phyloP scores from a whole-genome alignment of 1,140 invertebrate genomes.

The Neodiprion pinetum region DNA sequence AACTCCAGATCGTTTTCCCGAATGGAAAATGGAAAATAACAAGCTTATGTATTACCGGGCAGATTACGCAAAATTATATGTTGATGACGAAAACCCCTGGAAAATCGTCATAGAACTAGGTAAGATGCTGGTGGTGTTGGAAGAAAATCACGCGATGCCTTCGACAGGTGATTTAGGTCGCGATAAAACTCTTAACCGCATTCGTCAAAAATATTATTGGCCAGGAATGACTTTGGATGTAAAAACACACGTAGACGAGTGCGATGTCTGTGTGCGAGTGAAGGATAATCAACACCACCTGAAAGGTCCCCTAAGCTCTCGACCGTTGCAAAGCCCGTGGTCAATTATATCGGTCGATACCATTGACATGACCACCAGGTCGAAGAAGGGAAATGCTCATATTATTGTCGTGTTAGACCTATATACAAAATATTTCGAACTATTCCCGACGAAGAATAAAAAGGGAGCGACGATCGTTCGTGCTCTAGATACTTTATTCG shows the following conservation, averaged over 20 bases:
- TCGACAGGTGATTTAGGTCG: slow-evolving; percentile 16
- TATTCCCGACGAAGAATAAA: slow-evolving; percentile 14
- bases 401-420: slow-evolving; percentile 24
- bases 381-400: slow-evolving; percentile 20
- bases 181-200: not conserved
- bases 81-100: slow-evolving; percentile 25
- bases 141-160: slow-evolving; percentile 18
- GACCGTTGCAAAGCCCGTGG: slow-evolving; percentile 10
- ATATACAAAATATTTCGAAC: slow-evolving; percentile 25
- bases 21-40: slow-evolving; percentile 18
- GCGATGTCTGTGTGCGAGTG: slow-evolving; percentile 14
- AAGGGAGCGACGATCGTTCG: slow-evolving; percentile 17
- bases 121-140: not conserved
- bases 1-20: slow-evolving; percentile 19
- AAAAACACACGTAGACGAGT: slow-evolving; percentile 15
- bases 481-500: slow-evolving; percentile 18
- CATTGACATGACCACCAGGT: not conserved
- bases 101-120: slow-evolving; percentile 19
- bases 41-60: slow-evolving; percentile 16
- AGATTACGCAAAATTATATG: not conserved
- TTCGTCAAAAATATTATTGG: slow-evolving; percentile 23
- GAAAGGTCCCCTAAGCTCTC: not conserved
- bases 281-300: slow-evolving; percentile 17
- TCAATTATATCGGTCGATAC: slow-evolving; percentile 19
- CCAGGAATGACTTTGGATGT: slow-evolving; percentile 22